Percentiles rank a stretch among this genome's conserved stretches.
phyloP scores from a whole-genome alignment of 1,140 invertebrate genomes.

The Drosophila nebulosa region DNA sequence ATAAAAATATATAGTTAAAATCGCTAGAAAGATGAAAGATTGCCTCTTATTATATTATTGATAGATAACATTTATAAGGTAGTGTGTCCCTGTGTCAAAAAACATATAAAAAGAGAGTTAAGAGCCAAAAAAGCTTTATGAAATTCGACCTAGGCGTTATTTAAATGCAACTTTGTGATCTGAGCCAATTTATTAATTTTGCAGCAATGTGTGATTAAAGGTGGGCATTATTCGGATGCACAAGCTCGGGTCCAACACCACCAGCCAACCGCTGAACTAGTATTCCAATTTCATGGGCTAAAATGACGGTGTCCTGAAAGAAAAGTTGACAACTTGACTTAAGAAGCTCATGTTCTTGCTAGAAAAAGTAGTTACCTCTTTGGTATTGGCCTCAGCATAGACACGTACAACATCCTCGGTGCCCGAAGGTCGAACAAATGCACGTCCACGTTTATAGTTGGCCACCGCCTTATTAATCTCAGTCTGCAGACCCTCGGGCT shows the following conservation, averaged over 20 bases:
- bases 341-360: neutral
- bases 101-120: neutral
- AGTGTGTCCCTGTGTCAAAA: neutral
- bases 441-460: constrained; percentile 87
- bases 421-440: constrained; percentile 97
- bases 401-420: constrained; percentile 98
- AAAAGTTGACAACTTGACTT: neutral
- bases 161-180: constrained; percentile 11
- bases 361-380: constrained; percentile 80
- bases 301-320: constrained; percentile 85
- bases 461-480: constrained; percentile 88
- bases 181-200: constrained; percentile 26
- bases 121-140: constrained; percentile 7
- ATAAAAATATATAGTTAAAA: constrained; percentile 28
- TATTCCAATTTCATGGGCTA: constrained; percentile 88
- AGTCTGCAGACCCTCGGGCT: constrained; percentile 91
- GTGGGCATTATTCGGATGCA: constrained; percentile 76
- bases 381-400: constrained; percentile 95
- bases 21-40: neutral
- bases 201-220: constrained; percentile 42
- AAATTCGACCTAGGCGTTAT: constrained; percentile 1
- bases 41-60: neutral
- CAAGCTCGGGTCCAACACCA: constrained; percentile 85
- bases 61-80: neutral
- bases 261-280: constrained; percentile 89